Evolutionary conservation across 2,888 invertebrate genomes (phyloP).

Genomic region (Ditylenchus weischeri): DNA sequence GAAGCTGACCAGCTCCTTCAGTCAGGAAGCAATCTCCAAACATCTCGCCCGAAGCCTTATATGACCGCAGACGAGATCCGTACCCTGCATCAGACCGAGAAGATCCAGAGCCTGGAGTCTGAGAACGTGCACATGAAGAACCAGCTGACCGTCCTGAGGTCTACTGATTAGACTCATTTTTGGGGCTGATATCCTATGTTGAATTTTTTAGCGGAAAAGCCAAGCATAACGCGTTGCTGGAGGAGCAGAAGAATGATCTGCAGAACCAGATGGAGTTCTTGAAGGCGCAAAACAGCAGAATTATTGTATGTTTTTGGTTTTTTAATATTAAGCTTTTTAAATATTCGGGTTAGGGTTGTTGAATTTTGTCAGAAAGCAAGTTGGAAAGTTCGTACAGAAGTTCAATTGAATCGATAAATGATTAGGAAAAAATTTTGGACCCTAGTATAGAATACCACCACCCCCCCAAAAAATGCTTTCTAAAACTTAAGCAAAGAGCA

Average conservation of each 20-base stretch:
- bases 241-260: conserved; percentile 24
- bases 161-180: background rate
- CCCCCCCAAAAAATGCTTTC: no score
- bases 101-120: conserved; percentile 20
- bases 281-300: conserved; percentile 14
- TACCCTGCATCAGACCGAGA: conserved; percentile 9
- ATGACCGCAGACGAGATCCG: conserved; percentile 24
- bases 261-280: conserved; percentile 19
- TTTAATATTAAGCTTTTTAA: no score
- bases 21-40: background rate
- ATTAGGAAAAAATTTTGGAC: no score
- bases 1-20: background rate
- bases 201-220: conserved; percentile 16
- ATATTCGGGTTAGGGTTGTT: no score
- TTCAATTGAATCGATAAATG: no score
- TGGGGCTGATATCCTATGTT: background rate
- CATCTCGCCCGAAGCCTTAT: background rate
- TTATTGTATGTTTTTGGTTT: conserved; percentile 12
- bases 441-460: no score
- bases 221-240: conserved; percentile 18
- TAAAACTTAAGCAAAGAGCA: no score
- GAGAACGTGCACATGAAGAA: conserved; percentile 17
- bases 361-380: no score
- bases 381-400: no score
- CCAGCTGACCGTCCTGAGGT: conserved; percentile 22